Evolutionary conservation across 2,797 vertebrate species (phyloP), one percentile per base, ranked within the genome.

Genomic region (Sarcoramphus papa): DNA sequence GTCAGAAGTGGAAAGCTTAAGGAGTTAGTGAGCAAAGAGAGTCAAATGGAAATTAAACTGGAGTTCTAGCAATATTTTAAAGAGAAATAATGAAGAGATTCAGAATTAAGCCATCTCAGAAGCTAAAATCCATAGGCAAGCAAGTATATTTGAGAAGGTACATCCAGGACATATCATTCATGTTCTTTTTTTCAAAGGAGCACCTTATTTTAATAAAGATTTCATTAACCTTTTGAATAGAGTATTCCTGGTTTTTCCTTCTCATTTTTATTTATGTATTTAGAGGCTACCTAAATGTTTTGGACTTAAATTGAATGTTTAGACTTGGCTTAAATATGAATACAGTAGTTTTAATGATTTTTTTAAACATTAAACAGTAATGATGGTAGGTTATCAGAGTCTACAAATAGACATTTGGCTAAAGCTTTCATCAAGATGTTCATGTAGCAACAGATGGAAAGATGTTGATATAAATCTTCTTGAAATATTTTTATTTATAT

Each of bases 1-100:
- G 84, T 78, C 94, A 97, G 72, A 92, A 94, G 87, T 35, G 79
- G 94, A 89, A 91, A 93, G 86, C 48, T 91, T 83, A 94, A 93
- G 83, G 83, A 88, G 86, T 27, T 93, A 68, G 64, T 23, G 56
- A 91, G 86, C 48, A 93, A 63, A 90, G 89, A 81, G 62, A 91
- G 75, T 75, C 37, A 80, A 93, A 90, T 72, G 81, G 81, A 96
- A 96, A 97, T 92, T 62, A 87, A 76, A 60, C 40, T 41, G 24
- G 45, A 85, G 57, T 43, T 87, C 37, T 33, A 54, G 60, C 15
- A 89, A 57, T 80, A 93, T 85, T 95, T 96, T 64, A 18, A 82
- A 82, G 57, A 85, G 53, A 92, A 92, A 85, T 43, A 78, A 65
- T 60, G 47, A 68, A 70, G 93, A 60, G 0, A 57, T 57, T 95